Base-by-base conservation (phyloP, 2,888 invertebrate species). In the Chaitophorus viminalis region DNA sequence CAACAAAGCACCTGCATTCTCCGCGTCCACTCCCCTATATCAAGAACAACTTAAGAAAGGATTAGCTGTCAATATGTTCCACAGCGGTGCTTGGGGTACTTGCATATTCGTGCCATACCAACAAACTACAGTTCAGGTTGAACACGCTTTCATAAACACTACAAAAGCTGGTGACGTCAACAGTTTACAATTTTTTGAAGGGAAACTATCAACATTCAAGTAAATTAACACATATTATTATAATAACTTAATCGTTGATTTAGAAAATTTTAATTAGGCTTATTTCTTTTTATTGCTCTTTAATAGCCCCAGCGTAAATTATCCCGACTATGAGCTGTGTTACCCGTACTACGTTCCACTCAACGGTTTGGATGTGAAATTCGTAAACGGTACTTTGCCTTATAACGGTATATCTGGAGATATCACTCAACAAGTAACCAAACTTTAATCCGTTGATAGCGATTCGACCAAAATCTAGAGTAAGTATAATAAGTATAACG, bases 341-440 rank as follows among this genome's bases (percentile, higher is more conserved):
- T 94, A 93, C 89, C 98, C 98, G 21, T 96, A 98, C 92, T 98
- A 96, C 92, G 96, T 98, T 2, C 96, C 98, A 68, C 94, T 99
- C 89, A 99, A 99, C 93, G 99, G 99, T 95, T 95, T 99, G 90
- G 99, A 99, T 92, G 95, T 99, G 90, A 99, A 99, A 99, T 93
- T 99, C 91, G 98, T 98, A 39, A 97, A 97, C 36, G 99, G 99
- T 90, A 98, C 98, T 92, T 93, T 99, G 89, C 97, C 99, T 86
- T 97, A 98, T 72, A 99, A 99, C 93, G 98, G 99, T 79, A 94
- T 99, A 89, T 99, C 99, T 25, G 98, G 97, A 89, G 94, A 96
- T 91, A 92, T 96, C 89, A 96, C 96, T 77, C 95, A 94, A 89
- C 94, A 94, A 91, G 92, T 92, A 89, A 60, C 9, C n/a, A 14